Conservation (phyloP, 2,888 invertebrate species). For the Toxonevra muliebris region DNA sequence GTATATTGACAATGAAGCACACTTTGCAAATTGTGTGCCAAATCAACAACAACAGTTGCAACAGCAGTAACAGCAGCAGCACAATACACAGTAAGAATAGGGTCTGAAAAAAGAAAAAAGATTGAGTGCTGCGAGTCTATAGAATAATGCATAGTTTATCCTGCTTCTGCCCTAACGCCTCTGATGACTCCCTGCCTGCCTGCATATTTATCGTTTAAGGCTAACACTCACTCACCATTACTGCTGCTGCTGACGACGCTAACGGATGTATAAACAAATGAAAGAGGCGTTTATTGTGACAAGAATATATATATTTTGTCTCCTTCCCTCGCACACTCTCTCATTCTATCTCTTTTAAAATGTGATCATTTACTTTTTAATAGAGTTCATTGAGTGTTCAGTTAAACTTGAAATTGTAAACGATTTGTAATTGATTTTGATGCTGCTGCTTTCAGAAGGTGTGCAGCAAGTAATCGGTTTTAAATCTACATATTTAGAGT, state of each 20-base stretch:
- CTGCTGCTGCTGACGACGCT: not conserved
- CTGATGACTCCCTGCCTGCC: not conserved
- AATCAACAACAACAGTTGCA: conserved; percentile 33
- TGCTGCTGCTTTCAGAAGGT: no score
- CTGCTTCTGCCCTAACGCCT: conserved; percentile 11
- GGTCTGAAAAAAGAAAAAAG: not conserved
- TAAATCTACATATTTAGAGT: not conserved
- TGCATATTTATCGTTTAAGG: conserved; percentile 4
- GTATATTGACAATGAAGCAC: conserved; percentile 1
- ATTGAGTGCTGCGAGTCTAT: not conserved
- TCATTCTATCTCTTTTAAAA: not conserved
- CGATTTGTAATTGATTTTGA: no score
- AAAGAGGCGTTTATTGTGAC: conserved; percentile 25
- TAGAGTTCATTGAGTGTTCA: no score
- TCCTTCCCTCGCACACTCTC: not conserved
- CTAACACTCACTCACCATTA: not conserved
- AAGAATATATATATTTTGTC: conserved; percentile 43
- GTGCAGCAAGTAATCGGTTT: not conserved
- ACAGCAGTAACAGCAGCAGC: no score
- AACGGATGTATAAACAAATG: conserved; percentile 48
- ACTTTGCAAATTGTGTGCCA: conserved; percentile 44
- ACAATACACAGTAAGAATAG: conserved; percentile 1
- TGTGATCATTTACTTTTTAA: no score
- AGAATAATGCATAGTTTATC: conserved; percentile 9
- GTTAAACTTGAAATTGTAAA: no score